phyloP scores from a whole-genome alignment of 2,888 invertebrate species.

The Eudasyphora cyanicolor region DNA sequence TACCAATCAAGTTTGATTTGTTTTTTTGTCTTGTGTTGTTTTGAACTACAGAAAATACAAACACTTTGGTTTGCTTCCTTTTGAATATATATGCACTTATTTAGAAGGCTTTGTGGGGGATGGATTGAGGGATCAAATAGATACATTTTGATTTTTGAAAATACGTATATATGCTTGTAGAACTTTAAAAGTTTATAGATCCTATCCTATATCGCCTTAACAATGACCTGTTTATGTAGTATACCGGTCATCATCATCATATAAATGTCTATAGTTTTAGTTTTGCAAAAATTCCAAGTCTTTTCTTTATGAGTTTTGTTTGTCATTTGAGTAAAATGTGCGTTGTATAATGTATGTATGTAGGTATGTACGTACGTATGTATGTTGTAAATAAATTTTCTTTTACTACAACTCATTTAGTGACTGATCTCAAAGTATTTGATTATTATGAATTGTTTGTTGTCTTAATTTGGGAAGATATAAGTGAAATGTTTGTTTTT shows the following conservation, averaged over 20 bases:
- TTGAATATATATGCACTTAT: slow-evolving; percentile 1
- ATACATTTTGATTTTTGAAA: slow-evolving; percentile 21
- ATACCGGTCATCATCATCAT: too few species aligned
- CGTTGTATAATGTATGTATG: slow-evolving; percentile 24
- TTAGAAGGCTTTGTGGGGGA: slow-evolving; percentile 27
- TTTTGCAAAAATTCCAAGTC: slow-evolving; percentile 43
- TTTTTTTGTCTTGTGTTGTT: neutral
- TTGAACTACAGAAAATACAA: slow-evolving; percentile 20
- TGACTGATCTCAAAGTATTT: neutral
- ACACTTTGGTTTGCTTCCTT: neutral
- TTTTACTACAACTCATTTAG: neutral
- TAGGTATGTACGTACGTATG: too few species aligned
- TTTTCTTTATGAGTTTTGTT: slow-evolving; percentile 32
- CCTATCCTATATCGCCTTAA: slow-evolving; percentile 1
- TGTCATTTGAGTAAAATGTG: slow-evolving; percentile 42
- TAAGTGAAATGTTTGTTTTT: slow-evolving; percentile 17
- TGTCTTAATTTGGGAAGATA: slow-evolving; percentile 42
- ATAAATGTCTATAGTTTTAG: neutral
- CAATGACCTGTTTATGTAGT: slow-evolving; percentile 17
- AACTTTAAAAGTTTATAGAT: slow-evolving; percentile 1
- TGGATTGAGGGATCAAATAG: slow-evolving; percentile 1
- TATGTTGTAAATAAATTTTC: neutral
- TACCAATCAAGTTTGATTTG: slow-evolving; percentile 35
- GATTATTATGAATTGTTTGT: too few species aligned
- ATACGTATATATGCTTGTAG: neutral